Evolutionary conservation across 2,888 invertebrate species (phyloP), one percentile per base, ranked within the genome.

Genomic region (Drepana falcataria): DNA sequence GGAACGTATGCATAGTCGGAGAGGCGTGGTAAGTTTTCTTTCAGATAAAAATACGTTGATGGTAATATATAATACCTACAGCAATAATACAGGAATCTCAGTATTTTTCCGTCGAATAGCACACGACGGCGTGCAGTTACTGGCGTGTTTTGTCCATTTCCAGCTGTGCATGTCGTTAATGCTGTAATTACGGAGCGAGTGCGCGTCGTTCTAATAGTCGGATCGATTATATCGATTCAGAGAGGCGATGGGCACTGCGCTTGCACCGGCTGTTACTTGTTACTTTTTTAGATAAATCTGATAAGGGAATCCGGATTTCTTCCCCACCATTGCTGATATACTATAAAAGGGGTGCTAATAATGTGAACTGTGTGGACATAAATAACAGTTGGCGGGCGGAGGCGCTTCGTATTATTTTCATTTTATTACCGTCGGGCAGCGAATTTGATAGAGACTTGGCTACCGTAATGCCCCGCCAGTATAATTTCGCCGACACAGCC

Each of bases 391-490:
- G 72, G 72, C 68, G 69, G 71, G 68, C 64, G 70, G 67, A 77
- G 76, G 71, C 73, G 73, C 68, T 79, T 69, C 75, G 77, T 81
- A 83, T 85, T 83, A 83, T 86, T 85, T 86, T 81, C 80, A 66
- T 86, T 86, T 86, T 86, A 87, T 85, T 85, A 81, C 81, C 75
- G 71, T 68, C 75, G 75, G 74, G 71, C 75, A 71, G 81, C 75
- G 79, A 82, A 79, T 83, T 85, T 83, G 83, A 86, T 85, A 85
- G 82, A 83, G 83, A 82, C 83, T 86, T 85, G 84, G 85, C 85
- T 81, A 76, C 75, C 69, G 77, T 76, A 81, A 74, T 77, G 79
- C 75, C 73, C 75, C 74, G 77, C 72, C 76, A 77, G 83, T 84
- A 81, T 83, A 83, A 84, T 84, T 84, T 79, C 67, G 84, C 78